Evolutionary conservation across 2,888 invertebrate genomes (phyloP), one percentile per base, ranked within the genome.

Genomic region (Lycophotia porphyrea): DNA sequence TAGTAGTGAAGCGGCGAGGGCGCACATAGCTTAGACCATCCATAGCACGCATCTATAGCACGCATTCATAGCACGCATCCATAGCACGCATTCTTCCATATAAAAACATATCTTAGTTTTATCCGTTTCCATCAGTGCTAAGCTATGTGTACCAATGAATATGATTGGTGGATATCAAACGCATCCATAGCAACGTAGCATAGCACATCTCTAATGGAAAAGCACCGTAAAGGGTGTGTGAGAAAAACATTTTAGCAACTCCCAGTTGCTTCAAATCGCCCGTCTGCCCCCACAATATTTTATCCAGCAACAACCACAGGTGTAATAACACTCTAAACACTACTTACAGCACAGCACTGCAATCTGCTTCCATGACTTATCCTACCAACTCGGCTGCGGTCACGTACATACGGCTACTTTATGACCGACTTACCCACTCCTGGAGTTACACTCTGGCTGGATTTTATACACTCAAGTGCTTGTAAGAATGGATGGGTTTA

Each of bases 391-490:
- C 65, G 61, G 67, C 67, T 76, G 83, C 47, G 76, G 88, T 87
- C 87, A 87, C 87, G 87, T 86, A 79, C 82, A 39, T 55, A 58
- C 74, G 70, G 70, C 75, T 73, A 73, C 60, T 88, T 87, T 87
- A 87, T 82, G 67, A 63, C 65, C 78, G 72, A 75, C 87, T 85
- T 87, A 81, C 76, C 76, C 70, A 55, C 83, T 60, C 55, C 44
- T 24, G 66, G 81, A 70, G 64, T 79, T 66, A 74, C 71, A 49
- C 73, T 49, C 49, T 63, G 65, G 65, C 76, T 73, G 79, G 86
- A 84, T 86, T 88, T 87, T 87, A 87, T 87, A 79, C 64, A 78
- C 79, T 77, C 76, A 85, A 87, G 87, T 87, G 77, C 82, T 86
- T 80, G 82, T 84, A 70, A 78, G 70, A 86, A 86, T 84, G 71